Conservation (phyloP, 2,797 vertebrate genomes). For the Lacerta viridis region DNA sequence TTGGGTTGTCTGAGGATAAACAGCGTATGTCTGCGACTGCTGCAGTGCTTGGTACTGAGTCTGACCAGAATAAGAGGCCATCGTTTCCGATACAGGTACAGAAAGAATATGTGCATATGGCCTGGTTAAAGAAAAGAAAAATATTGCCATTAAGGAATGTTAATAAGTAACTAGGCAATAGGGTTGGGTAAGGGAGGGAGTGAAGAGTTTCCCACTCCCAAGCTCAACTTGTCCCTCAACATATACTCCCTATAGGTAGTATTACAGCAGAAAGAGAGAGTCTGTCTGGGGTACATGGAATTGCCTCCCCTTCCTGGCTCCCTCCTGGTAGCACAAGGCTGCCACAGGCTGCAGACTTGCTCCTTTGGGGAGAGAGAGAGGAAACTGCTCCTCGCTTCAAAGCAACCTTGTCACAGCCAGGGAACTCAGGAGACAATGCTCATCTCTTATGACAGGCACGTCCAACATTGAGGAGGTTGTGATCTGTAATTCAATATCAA, state of each 20-base stretch:
- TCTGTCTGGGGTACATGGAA: not conserved
- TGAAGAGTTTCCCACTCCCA: not conserved
- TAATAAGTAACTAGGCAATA: not conserved
- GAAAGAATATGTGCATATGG: slow-evolving; percentile 86
- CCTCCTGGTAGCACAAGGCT: not conserved
- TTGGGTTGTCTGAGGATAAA: slow-evolving; percentile 93
- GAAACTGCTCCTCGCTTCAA: not conserved
- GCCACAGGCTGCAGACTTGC: too few relatives aligned
- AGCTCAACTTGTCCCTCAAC: not conserved
- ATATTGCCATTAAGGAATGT: not conserved
- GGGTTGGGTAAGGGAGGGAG: not conserved
- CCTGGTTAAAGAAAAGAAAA: slow-evolving; percentile 67
- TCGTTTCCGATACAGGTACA: slow-evolving; percentile 85
- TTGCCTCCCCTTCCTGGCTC: not conserved
- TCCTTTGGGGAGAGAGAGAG: too few relatives aligned
- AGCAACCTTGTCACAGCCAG: not conserved
- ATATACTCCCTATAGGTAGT: not conserved
- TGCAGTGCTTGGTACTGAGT: slow-evolving; percentile 90
- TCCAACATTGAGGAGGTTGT: too few relatives aligned
- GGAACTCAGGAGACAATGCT: not conserved
- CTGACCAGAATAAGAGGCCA: slow-evolving; percentile 90
- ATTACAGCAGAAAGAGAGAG: not conserved
- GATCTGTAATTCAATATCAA: too few relatives aligned
- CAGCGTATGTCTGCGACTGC: slow-evolving; percentile 91
- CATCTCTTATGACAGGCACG: not conserved